Evolutionary conservation across 2,113 vertebrate genomes (phyloP).

Genomic region (Colinus virginianus): DNA sequence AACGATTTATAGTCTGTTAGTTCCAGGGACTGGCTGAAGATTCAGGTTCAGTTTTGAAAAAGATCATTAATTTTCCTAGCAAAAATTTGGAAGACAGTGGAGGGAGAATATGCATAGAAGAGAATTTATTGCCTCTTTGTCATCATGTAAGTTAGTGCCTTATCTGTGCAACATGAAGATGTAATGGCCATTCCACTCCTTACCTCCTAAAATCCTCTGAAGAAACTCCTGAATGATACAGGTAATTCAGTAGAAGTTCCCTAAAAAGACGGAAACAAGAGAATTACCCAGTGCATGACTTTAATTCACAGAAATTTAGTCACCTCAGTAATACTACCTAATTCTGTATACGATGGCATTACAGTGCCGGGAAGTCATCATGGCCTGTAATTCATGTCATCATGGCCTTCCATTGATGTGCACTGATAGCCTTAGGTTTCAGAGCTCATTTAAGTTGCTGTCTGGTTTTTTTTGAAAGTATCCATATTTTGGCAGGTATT

Average conservation of each 20-base stretch:
- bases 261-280: background rate
- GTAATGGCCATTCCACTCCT: accelerated
- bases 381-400: accelerated
- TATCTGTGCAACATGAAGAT: background rate
- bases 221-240: background rate
- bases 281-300: background rate
- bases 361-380: background rate
- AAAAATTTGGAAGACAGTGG: background rate
- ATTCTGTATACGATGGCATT: accelerated
- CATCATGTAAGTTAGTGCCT: background rate
- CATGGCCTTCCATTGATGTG: background rate
- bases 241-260: background rate
- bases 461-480: background rate
- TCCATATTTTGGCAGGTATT: background rate
- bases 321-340: background rate
- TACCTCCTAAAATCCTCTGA: background rate
- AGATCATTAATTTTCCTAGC: background rate
- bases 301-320: background rate
- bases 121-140: background rate
- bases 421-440: background rate
- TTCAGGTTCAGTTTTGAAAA: background rate
- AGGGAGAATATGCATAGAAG: accelerated
- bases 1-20: background rate
- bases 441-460: background rate
- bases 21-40: background rate